Evolutionary conservation across 2,888 invertebrate species (phyloP), one percentile per base, ranked within the genome.

Genomic region (Hedya salicella): DNA sequence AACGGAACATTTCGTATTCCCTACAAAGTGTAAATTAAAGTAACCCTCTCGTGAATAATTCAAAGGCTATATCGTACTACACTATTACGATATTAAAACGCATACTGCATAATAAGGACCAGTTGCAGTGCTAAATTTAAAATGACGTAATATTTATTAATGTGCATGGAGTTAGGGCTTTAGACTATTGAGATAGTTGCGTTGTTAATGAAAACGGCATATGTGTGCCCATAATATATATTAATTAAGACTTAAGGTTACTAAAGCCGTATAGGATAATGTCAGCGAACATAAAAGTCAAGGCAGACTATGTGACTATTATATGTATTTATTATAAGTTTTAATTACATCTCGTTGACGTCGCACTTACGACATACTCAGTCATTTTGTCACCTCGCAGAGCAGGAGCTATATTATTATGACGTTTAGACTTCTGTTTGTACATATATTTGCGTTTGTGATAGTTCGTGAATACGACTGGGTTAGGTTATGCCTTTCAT

Each of bases 31-130:
- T 52, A 46, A 65, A 60, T 65, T 66, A 60, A 59, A 52, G 25
- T 17, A 44, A 39, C 14, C 40, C 19, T 66, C 19, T 66, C 19
- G 16, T 66, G 66, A 60, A 66, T 66, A 61, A 66, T 66, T 19
- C 54, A 66, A 30, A 30, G 19, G 61, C 46, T 42, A 46, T 49
- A 39, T 36, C 46, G 48, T 25, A 25, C 25, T 42, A 66, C 54
- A 48, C 54, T 54, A 66, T 61, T 66, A 66, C 66, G 61, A 48
- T 66, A 61, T 66, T 61, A 66, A 54, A 66, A 66, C 66, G 66
- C 60, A 42, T 32, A 46, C 48, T 61, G 66, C 53, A 66, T 66
- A 65, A 3, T 32, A 65, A 21, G 59, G 16, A 25, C 44, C 42
- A 21, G 25, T 52, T 65, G 46, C 52, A 65, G 59, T 39, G 52